Percentiles rank a stretch among this genome's conserved stretches.
These are phyloP conservation scores for Tortrix viridana DNA, from an alignment of 2,888 invertebrate genomes.

Conservation along the genomic window DNA sequence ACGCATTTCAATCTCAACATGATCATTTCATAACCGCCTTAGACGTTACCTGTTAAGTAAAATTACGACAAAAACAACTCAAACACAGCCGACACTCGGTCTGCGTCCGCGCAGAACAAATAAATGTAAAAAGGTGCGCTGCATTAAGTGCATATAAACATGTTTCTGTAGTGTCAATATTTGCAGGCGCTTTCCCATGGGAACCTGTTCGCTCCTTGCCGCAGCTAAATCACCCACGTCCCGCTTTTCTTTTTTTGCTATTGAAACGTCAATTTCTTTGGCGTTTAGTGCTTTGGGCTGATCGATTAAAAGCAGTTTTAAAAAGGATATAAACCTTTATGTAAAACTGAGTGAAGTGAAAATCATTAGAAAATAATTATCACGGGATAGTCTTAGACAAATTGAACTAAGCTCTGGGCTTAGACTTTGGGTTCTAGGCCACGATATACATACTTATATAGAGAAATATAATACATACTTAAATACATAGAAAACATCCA, in stretches of 20 bases:
- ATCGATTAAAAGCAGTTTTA: constrained; percentile 59
- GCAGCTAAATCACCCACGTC: constrained; percentile 74
- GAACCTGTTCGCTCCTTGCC: constrained; percentile 60
- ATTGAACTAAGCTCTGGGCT: too few species aligned
- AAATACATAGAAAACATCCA: too few species aligned
- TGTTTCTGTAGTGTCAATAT: constrained; percentile 83
- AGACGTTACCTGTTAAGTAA: constrained; percentile 77
- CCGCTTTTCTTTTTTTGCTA: constrained; percentile 73
- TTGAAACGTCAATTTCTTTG: constrained; percentile 76
- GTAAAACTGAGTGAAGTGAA: too few species aligned
- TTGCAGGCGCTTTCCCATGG: constrained; percentile 81
- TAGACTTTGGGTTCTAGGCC: too few species aligned
- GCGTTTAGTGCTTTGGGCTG: constrained; percentile 44
- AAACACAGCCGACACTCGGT: constrained; percentile 76
- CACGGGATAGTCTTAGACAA: too few species aligned
- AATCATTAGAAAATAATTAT: too few species aligned
- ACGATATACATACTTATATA: too few species aligned
- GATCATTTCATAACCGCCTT: constrained; percentile 36
- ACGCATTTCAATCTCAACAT: constrained; percentile 25
- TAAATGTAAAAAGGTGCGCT: constrained; percentile 81
- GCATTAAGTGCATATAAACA: constrained; percentile 84
- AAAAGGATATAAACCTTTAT: background rate
- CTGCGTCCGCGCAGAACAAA: constrained; percentile 77
- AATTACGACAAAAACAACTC: constrained; percentile 76
- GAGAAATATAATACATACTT: too few species aligned